A percentile compares a stretch with the other conserved stretches of the same genome.
These are phyloP conservation scores for Piezodorus guildinii DNA, from an alignment of 1,140 invertebrate genomes.

Conservation along the genomic window DNA sequence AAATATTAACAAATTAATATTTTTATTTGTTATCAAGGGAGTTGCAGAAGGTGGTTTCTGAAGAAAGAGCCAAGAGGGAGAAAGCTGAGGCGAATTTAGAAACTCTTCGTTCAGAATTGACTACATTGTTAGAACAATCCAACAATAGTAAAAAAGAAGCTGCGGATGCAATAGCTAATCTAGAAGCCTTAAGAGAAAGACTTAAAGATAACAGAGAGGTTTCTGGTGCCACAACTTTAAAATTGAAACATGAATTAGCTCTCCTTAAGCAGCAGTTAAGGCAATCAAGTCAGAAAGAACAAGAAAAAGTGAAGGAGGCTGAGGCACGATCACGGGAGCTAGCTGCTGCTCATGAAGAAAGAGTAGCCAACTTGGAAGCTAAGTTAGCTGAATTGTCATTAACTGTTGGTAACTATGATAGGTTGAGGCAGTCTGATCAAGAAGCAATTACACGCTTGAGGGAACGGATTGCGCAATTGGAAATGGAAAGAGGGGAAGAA, in stretches of 20 bases:
- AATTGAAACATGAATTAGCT: slow-evolving; percentile 58
- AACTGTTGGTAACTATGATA: slow-evolving; percentile 66
- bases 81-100: slow-evolving; percentile 38
- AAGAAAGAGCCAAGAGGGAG: slow-evolving; percentile 48
- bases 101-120: not conserved
- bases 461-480: slow-evolving; percentile 33
- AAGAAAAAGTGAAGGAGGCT: slow-evolving; percentile 49
- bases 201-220: slow-evolving; percentile 48
- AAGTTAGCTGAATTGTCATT: slow-evolving; percentile 67
- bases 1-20: not conserved
- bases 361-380: slow-evolving; percentile 63
- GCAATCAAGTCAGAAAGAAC: slow-evolving; percentile 49
- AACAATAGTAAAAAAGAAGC: slow-evolving; percentile 1
- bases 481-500: slow-evolving; percentile 30
- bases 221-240: slow-evolving; percentile 47
- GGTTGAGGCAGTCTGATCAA: slow-evolving; percentile 58
- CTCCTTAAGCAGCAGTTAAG: slow-evolving; percentile 57
- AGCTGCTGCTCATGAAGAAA: slow-evolving; percentile 55
- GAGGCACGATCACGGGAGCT: slow-evolving; percentile 54
- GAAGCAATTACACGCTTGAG: slow-evolving; percentile 59
- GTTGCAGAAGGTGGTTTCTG: slow-evolving; percentile 48
- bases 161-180: slow-evolving; percentile 46
- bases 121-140: not conserved
- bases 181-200: slow-evolving; percentile 50
- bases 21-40: slow-evolving; percentile 36